These are phyloP conservation scores for Barnardius zonarius DNA, from an alignment of 2,113 vertebrate genomes.

Conservation along the genomic window DNA sequence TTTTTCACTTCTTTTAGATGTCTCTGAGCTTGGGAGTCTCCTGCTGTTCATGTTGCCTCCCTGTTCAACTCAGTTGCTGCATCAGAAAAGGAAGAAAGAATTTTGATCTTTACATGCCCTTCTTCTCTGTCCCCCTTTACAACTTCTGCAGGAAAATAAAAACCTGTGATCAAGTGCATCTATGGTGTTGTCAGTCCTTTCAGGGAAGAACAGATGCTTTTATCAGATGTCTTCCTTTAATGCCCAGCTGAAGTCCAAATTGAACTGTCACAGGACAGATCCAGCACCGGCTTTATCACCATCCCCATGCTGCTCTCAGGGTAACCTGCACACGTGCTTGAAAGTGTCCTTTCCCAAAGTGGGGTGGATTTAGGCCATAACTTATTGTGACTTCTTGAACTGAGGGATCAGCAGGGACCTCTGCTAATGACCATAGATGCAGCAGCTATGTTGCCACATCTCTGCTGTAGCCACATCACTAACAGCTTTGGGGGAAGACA, in stretches of 20 bases:
- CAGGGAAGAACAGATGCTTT: not conserved
- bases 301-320: not conserved
- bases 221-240: not conserved
- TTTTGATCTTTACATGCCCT: constrained; percentile 6
- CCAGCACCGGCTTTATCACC: not conserved
- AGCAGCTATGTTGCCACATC: accelerated
- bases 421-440: not conserved
- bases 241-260: not conserved
- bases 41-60: not conserved
- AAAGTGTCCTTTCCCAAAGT: not conserved
- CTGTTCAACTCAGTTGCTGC: not conserved
- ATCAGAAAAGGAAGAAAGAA: not conserved
- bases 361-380: not conserved
- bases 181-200: not conserved
- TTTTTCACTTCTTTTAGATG: not conserved
- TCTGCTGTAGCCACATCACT: not conserved
- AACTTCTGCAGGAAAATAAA: not conserved
- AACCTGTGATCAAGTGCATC: not conserved
- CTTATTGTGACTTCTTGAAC: not conserved
- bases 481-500: not conserved
- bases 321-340: not conserved
- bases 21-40: not conserved
- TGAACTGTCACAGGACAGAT: not conserved
- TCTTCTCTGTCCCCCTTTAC: not conserved
- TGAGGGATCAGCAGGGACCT: not conserved